Conservation (phyloP, 2,888 invertebrate species). For the Trimorus sp. region DNA sequence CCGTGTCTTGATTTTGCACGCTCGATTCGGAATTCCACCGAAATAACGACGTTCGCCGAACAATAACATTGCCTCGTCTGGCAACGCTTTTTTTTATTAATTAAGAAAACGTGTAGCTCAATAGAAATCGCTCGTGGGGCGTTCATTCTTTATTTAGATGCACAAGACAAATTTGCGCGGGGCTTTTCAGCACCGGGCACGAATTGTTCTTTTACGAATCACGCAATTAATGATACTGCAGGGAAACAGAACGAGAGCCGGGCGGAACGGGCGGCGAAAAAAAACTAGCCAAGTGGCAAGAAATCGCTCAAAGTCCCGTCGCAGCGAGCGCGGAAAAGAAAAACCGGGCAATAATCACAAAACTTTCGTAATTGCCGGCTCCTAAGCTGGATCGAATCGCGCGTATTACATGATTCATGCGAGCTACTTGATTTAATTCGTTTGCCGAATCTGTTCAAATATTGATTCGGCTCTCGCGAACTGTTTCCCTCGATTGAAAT, state of each 20-base stretch:
- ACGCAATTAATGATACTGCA: constrained; percentile 47
- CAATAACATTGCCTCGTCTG: background rate
- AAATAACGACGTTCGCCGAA: background rate
- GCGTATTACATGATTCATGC: constrained; percentile 45
- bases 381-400: constrained; percentile 30
- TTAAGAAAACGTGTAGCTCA: constrained; percentile 30
- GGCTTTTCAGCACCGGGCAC: constrained; percentile 26
- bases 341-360: constrained; percentile 38
- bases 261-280: background rate
- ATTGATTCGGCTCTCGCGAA: constrained; percentile 36
- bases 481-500: constrained; percentile 21
- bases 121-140: constrained; percentile 17
- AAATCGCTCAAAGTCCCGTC: constrained; percentile 28
- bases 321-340: constrained; percentile 27
- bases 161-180: constrained; percentile 35
- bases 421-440: constrained; percentile 42
- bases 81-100: constrained; percentile 15
- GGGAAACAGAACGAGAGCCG: constrained; percentile 4
- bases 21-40: constrained; percentile 18
- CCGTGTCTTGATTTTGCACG: background rate
- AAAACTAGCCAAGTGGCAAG: constrained; percentile 11
- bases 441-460: constrained; percentile 37
- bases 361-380: constrained; percentile 31
- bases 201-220: constrained; percentile 51
- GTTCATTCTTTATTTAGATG: constrained; percentile 39